Evolutionary conservation across 2,797 vertebrate species (phyloP).

Genomic region (Yasuhikotakia modesta): DNA sequence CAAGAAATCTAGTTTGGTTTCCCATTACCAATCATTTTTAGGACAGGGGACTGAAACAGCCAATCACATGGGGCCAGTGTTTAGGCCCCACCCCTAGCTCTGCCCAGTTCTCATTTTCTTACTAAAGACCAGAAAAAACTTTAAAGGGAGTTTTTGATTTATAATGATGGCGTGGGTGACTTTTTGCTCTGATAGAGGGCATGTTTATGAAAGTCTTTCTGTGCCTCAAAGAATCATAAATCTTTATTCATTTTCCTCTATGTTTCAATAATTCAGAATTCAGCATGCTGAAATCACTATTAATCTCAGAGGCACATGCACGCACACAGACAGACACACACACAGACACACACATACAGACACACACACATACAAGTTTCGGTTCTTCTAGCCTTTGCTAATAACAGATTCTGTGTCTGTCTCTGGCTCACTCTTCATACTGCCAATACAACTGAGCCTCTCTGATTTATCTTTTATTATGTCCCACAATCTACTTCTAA

Average conservation of each 20-base stretch:
- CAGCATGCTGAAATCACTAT: conserved; percentile 48
- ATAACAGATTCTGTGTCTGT: conserved; percentile 62
- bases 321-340: conserved; percentile 22
- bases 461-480: conserved; percentile 64
- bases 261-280: conserved; percentile 53
- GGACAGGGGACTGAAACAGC: neutral
- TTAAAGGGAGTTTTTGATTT: conserved; percentile 46
- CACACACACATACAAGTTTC: too few relatives aligned
- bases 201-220: conserved; percentile 41
- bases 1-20: too few relatives aligned
- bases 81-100: neutral
- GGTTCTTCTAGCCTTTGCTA: conserved; percentile 53
- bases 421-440: conserved; percentile 55
- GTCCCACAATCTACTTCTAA: conserved; percentile 60
- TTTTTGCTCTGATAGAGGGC: conserved; percentile 41
- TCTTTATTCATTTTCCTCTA: conserved; percentile 46
- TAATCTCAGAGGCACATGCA: conserved; percentile 37
- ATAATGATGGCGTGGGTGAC: conserved; percentile 42
- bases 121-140: conserved; percentile 16
- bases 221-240: conserved; percentile 37
- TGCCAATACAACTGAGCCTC: conserved; percentile 56
- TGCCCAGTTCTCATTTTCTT: neutral
- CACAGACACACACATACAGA: too few relatives aligned
- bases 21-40: neutral
- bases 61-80: neutral